Percentiles rank a stretch among this genome's conserved stretches.
Evolutionary conservation across 2,888 invertebrate species (phyloP).

Genomic region (Lithophane semibrunnea): DNA sequence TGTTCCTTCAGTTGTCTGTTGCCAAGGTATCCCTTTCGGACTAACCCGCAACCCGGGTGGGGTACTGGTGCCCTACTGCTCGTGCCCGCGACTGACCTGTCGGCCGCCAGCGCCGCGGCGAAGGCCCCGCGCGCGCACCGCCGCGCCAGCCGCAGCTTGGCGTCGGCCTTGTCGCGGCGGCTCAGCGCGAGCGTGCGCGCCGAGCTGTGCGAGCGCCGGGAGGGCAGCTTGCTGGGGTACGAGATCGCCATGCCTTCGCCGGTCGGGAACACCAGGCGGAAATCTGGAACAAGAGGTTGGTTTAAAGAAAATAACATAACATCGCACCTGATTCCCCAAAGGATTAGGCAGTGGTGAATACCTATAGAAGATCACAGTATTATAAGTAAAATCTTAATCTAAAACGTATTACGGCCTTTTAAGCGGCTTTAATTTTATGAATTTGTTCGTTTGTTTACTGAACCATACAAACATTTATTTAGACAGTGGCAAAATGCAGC

Average conservation of each 20-base stretch:
- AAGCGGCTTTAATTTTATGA: too few relatives aligned
- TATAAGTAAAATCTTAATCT: too few relatives aligned
- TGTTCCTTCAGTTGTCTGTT: too few relatives aligned
- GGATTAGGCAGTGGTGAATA: too few relatives aligned
- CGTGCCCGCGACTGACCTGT: conserved; percentile 70
- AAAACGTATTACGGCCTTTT: neutral
- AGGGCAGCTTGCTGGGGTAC: conserved; percentile 84
- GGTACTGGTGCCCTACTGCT: too few relatives aligned
- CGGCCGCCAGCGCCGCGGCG: conserved; percentile 76
- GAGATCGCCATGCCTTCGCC: conserved; percentile 86
- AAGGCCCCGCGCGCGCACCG: conserved; percentile 85
- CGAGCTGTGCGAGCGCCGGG: conserved; percentile 83
- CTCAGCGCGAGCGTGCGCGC: conserved; percentile 87
- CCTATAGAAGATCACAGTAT: too few relatives aligned
- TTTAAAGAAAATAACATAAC: neutral
- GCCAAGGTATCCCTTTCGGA: too few relatives aligned
- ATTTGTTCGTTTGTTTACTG: neutral
- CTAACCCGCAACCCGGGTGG: too few relatives aligned
- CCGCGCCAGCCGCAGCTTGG: conserved; percentile 83
- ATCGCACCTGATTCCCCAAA: too few relatives aligned
- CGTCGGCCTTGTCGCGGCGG: conserved; percentile 86
- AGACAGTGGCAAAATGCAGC: neutral
- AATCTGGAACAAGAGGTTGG: conserved; percentile 75
- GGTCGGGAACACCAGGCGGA: conserved; percentile 88
- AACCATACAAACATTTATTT: conserved; percentile 5